Evolutionary conservation across 2,113 vertebrate species (phyloP), one percentile per base, ranked within the genome.

Genomic region (Onychostoma macrolepis): DNA sequence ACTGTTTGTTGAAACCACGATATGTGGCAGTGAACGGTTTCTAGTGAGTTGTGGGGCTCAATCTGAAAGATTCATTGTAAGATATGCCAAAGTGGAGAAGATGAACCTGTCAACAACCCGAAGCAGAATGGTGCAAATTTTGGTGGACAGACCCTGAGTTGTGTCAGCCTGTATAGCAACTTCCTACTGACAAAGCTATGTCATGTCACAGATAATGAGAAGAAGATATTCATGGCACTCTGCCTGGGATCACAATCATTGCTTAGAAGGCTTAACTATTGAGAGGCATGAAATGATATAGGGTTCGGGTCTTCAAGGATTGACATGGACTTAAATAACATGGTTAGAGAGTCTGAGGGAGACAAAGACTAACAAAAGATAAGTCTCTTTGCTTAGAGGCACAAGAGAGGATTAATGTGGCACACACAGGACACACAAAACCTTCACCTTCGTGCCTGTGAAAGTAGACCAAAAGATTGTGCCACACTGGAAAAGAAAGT

Each of bases 371-470:
- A 78, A 65, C 30, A 56, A 81, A 87, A 87, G 76, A 86, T 65
- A 80, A 86, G 82, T 76, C 17, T 61, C 48, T 63, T 83, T 87
- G 69, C 85, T 85, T 48, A 81, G 69, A 87, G 78, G 83, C 19
- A 85, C 56, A 86, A 58, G 74, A 71, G 71, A 83, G 83, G 85
- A 50, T 88, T 89, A 86, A 90, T 86, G 86, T 83, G 74, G 86
- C 86, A n/a, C n/a, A n/a, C n/a, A n/a, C 1, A 33, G 19, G 77
- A 58, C 85, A 88, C 65, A 67, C 38, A 33, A 50, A 84, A 85
- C 72, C 58, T 82, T 85, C 36, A 87, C 83, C 69, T 87, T 72
- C 41, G 76, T 45, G 83, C 13, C 43, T 80, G 71, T 83, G 58
- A 87, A 85, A 90, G 81, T 84, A 69, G 71, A 88, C 77, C 38